Evolutionary conservation across 2,888 invertebrate species (phyloP).

Genomic region (Therioaphis trifolii): DNA sequence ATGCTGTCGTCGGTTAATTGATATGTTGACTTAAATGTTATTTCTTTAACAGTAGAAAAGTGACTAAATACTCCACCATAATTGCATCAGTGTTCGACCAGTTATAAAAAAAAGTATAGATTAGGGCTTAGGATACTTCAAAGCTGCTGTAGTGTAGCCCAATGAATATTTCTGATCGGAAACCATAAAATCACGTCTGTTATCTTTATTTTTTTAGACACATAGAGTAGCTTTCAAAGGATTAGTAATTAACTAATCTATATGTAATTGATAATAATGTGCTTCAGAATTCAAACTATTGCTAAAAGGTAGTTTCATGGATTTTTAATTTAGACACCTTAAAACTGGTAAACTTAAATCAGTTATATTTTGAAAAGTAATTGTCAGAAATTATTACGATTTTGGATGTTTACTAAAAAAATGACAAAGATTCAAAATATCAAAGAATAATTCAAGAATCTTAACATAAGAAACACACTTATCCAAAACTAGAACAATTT

Average conservation of each 20-base stretch:
- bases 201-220: constrained; percentile 57
- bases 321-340: constrained; percentile 47
- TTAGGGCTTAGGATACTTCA: constrained; percentile 58
- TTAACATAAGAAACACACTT: constrained; percentile 10
- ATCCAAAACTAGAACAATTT: constrained; percentile 17
- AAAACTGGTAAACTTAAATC: constrained; percentile 41
- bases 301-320: constrained; percentile 13
- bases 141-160: constrained; percentile 61
- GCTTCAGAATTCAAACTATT: constrained; percentile 46
- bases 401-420: constrained; percentile 27
- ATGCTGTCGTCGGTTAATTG: constrained; percentile 31
- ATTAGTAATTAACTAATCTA: constrained; percentile 56
- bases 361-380: constrained; percentile 35
- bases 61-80: constrained; percentile 58
- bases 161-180: constrained; percentile 56
- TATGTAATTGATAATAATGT: constrained; percentile 54
- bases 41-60: constrained; percentile 46
- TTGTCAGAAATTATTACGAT: constrained; percentile 23
- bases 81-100: constrained; percentile 56
- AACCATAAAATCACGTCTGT: constrained; percentile 59
- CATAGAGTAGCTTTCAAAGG: constrained; percentile 45
- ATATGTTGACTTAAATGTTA: constrained; percentile 32
- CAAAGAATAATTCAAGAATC: constrained; percentile 27
- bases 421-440: constrained; percentile 40
- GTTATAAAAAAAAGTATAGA: constrained; percentile 47